Percentiles rank a stretch among this genome's conserved stretches.
phyloP scores from a whole-genome alignment of 2,888 invertebrate genomes.

The Tridacna crocea region DNA sequence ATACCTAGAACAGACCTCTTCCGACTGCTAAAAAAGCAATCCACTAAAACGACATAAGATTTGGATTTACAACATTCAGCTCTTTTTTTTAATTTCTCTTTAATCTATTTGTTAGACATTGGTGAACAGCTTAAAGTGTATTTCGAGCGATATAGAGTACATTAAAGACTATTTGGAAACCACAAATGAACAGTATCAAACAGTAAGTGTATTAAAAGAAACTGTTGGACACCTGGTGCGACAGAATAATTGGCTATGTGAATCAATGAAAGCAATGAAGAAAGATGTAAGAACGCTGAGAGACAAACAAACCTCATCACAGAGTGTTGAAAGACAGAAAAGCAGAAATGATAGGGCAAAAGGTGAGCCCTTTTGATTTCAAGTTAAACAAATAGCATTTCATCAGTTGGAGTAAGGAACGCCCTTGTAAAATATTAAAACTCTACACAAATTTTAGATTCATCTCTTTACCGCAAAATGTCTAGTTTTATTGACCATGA shows the following conservation, averaged over 20 bases:
- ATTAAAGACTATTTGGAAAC: background rate
- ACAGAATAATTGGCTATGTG: background rate
- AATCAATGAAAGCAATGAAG: background rate
- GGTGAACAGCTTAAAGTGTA: background rate
- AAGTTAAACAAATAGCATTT: too few species aligned
- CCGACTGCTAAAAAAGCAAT: too few species aligned
- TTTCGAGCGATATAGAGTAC: constrained; percentile 4
- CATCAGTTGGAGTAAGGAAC: too few species aligned
- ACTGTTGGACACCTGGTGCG: background rate
- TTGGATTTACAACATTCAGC: too few species aligned
- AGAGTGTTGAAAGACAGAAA: background rate
- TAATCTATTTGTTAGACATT: background rate
- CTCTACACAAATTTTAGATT: too few species aligned
- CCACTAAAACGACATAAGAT: too few species aligned
- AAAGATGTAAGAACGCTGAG: background rate
- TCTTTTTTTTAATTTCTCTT: too few species aligned
- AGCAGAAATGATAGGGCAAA: background rate
- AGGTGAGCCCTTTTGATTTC: background rate
- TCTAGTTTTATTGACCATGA: too few species aligned
- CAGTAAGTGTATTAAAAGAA: background rate
- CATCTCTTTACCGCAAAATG: too few species aligned
- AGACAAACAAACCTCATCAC: background rate
- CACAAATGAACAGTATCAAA: background rate
- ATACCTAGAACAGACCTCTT: too few species aligned
- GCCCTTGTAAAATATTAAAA: too few species aligned